Conservation (phyloP, 2,113 vertebrate species). For the Alligator mississippiensis region DNA sequence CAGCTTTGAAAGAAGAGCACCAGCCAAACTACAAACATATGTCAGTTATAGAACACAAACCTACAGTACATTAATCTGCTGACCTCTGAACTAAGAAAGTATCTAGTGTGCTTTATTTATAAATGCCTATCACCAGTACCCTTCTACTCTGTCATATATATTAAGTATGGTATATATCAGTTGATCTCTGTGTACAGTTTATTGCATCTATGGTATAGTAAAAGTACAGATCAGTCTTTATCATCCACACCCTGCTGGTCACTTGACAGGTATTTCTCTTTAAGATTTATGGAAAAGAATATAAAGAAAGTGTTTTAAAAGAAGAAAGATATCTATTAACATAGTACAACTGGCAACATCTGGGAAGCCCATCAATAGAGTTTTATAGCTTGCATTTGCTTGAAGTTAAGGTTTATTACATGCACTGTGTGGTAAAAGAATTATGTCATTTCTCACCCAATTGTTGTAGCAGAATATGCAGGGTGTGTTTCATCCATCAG, state of each 20-base stretch:
- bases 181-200: conserved; percentile 30
- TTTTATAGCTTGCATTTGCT: conserved; percentile 65
- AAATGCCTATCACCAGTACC: not conserved
- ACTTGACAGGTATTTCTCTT: conserved; percentile 43
- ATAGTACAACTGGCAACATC: conserved; percentile 50
- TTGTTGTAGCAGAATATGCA: conserved; percentile 12
- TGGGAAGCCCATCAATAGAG: conserved; percentile 54
- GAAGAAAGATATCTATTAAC: conserved; percentile 60
- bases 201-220: conserved; percentile 41
- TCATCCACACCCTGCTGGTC: conserved; percentile 19
- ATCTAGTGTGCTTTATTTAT: conserved; percentile 31
- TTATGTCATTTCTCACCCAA: conserved; percentile 58
- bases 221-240: conserved; percentile 31
- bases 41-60: not conserved
- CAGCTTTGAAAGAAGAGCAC: conserved; percentile 27
- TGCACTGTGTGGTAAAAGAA: conserved; percentile 56
- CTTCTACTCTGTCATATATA: not conserved
- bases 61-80: conserved; percentile 27
- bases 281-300: conserved; percentile 40
- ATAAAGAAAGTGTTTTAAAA: conserved; percentile 36
- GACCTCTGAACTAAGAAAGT: conserved; percentile 21
- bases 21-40: not conserved
- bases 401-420: conserved; percentile 68
- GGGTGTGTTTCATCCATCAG: conserved; percentile 3
- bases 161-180: not conserved